These are phyloP conservation scores for Pocillopora meandrina DNA, from an alignment of 92 coral and sea anemone species.

Conservation along the genomic window DNA sequence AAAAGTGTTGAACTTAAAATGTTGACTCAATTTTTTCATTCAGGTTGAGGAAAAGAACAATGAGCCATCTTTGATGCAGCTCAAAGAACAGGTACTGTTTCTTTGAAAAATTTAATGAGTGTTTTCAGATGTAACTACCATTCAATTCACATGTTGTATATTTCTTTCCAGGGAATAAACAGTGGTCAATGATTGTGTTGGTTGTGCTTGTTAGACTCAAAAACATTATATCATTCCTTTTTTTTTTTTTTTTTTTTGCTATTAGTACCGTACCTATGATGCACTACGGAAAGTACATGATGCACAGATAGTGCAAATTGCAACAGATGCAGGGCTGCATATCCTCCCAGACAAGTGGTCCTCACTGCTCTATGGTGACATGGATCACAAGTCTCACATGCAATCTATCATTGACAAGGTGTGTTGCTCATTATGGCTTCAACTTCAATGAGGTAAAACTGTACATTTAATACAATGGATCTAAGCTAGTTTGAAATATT, in stretches of 20 bases:
- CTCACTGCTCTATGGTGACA: constrained; percentile 83
- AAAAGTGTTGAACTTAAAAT: background rate
- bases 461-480: background rate
- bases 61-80: constrained; percentile 97
- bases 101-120: background rate
- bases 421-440: background rate
- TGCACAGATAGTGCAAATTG: constrained; percentile 91
- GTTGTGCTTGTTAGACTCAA: too few relatives aligned
- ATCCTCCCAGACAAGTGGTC: constrained; percentile 96
- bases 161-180: too few relatives aligned
- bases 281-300: constrained; percentile 88
- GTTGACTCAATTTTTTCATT: background rate
- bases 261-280: constrained; percentile 84
- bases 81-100: constrained; percentile 82
- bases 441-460: background rate
- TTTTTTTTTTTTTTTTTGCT: background rate
- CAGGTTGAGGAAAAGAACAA: constrained; percentile 89
- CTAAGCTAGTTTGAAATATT: too few relatives aligned
- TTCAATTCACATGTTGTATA: too few relatives aligned
- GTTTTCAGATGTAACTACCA: background rate
- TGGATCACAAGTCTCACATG: constrained; percentile 91
- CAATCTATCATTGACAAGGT: constrained; percentile 93
- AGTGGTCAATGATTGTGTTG: too few relatives aligned
- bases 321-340: constrained; percentile 90
- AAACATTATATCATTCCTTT: too few relatives aligned